Percentiles rank a stretch among this genome's conserved stretches.
Evolutionary conservation across 2,113 vertebrate species (phyloP).

Genomic region (Melanotaenia duboulayi): DNA sequence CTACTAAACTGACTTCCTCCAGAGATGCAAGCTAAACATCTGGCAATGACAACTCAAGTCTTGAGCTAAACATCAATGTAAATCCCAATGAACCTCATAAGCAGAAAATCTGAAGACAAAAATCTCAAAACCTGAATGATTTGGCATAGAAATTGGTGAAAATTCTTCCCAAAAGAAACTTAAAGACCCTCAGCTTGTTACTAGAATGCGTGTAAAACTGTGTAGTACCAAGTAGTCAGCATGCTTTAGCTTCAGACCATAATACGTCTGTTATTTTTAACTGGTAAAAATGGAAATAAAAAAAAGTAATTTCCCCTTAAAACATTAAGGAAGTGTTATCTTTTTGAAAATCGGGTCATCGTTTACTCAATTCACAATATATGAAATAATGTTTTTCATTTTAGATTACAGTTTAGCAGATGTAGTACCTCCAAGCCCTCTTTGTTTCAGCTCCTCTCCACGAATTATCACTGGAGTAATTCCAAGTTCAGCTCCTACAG

Average conservation of each 20-base stretch:
- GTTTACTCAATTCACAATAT: background rate
- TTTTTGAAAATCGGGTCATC: background rate
- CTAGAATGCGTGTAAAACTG: too few relatives aligned
- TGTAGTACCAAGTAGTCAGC: background rate
- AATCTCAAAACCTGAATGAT: too few relatives aligned
- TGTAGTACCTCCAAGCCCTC: slow-evolving; percentile 92
- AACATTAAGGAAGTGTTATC: background rate
- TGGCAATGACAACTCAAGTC: too few relatives aligned
- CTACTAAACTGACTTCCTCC: too few relatives aligned
- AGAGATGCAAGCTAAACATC: too few relatives aligned
- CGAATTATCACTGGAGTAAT: slow-evolving; percentile 91
- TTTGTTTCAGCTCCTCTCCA: slow-evolving; percentile 91
- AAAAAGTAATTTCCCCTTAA: background rate
- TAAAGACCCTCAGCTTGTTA: too few relatives aligned
- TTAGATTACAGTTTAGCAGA: background rate
- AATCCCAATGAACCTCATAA: too few relatives aligned
- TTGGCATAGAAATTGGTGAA: too few relatives aligned
- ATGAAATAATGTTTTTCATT: background rate
- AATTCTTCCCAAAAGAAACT: too few relatives aligned
- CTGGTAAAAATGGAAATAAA: background rate
- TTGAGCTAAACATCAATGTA: too few relatives aligned
- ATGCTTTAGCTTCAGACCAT: background rate
- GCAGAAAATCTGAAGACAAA: too few relatives aligned
- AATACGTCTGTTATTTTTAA: background rate
- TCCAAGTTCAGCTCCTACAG: slow-evolving; percentile 89